Evolutionary conservation across 2,113 vertebrate species (phyloP).

Genomic region (Forbesichthys agassizii): DNA sequence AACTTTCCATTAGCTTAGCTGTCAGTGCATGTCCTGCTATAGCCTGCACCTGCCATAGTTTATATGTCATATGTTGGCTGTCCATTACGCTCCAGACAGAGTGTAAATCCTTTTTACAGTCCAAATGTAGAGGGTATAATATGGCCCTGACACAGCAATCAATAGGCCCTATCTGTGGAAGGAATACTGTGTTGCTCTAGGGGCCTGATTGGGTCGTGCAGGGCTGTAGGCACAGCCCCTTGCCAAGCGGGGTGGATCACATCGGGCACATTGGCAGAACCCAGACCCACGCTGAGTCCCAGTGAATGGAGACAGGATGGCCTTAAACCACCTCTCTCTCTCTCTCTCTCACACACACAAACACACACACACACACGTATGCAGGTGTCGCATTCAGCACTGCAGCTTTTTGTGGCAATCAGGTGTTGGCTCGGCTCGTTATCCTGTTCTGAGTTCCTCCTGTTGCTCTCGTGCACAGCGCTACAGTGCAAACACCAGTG

Average conservation of each 20-base stretch:
- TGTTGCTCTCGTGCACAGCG: too few relatives aligned
- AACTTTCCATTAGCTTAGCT: conserved; percentile 66
- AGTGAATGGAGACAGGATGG: conserved; percentile 39
- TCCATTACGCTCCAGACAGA: conserved; percentile 29
- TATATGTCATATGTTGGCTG: conserved; percentile 68
- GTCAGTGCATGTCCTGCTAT: conserved; percentile 47
- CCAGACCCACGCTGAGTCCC: conserved; percentile 43
- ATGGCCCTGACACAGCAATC: conserved; percentile 72
- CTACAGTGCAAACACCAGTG: too few relatives aligned
- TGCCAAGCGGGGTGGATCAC: conserved; percentile 45
- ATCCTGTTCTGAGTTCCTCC: too few relatives aligned
- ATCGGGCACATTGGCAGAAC: conserved; percentile 26
- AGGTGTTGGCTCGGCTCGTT: too few relatives aligned
- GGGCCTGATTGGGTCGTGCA: conserved; percentile 41
- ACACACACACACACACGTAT: neutral
- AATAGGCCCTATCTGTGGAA: conserved; percentile 66
- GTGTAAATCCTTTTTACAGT: conserved; percentile 48
- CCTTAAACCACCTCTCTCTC: conserved; percentile 19
- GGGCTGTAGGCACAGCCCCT: conserved; percentile 52
- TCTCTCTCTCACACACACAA: conserved; percentile 5
- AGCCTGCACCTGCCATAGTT: conserved; percentile 37
- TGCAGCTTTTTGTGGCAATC: too few relatives aligned
- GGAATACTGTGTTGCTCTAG: conserved; percentile 55
- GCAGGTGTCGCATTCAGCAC: too few relatives aligned
- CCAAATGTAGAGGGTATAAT: conserved; percentile 63